Evolutionary conservation across 2,888 invertebrate species (phyloP).

Genomic region (Sthenelais limicola): DNA sequence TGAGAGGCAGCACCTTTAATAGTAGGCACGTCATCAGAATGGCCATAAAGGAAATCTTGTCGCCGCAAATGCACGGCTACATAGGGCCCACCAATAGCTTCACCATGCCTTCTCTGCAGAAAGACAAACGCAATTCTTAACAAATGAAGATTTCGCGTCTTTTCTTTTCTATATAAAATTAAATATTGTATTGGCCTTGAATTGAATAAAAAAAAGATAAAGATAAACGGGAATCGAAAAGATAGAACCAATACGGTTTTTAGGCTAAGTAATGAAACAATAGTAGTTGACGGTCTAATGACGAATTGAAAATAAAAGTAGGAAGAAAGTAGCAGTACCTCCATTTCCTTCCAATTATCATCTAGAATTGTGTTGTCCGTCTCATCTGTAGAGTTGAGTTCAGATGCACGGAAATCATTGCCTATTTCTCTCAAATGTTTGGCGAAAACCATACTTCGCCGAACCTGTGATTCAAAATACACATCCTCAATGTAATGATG

Average conservation of each 20-base stretch:
- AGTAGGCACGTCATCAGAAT: conserved; percentile 83
- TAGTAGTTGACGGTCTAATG: no score
- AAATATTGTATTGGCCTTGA: no score
- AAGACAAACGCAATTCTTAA: no score
- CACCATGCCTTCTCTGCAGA: conserved; percentile 64
- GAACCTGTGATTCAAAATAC: conserved; percentile 68
- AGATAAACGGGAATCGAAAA: no score
- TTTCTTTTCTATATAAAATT: no score
- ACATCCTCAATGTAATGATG: no score
- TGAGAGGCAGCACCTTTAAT: conserved; percentile 84
- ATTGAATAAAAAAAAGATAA: no score
- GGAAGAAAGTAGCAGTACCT: conserved; percentile 52
- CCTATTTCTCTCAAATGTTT: conserved; percentile 80
- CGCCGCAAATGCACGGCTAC: conserved; percentile 89
- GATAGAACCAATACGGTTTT: no score
- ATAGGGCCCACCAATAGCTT: conserved; percentile 78
- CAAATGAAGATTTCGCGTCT: no score
- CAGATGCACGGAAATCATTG: conserved; percentile 77
- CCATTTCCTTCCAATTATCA: conserved; percentile 77
- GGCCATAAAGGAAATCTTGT: conserved; percentile 86
- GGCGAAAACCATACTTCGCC: conserved; percentile 92
- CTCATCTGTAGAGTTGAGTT: conserved; percentile 79
- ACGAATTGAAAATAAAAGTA: background rate
- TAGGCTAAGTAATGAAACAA: no score
- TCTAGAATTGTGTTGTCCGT: conserved; percentile 77